Evolutionary conservation across 2,797 vertebrate genomes (phyloP), one percentile per base, ranked within the genome.

Genomic region (Pagetopsis macropterus): DNA sequence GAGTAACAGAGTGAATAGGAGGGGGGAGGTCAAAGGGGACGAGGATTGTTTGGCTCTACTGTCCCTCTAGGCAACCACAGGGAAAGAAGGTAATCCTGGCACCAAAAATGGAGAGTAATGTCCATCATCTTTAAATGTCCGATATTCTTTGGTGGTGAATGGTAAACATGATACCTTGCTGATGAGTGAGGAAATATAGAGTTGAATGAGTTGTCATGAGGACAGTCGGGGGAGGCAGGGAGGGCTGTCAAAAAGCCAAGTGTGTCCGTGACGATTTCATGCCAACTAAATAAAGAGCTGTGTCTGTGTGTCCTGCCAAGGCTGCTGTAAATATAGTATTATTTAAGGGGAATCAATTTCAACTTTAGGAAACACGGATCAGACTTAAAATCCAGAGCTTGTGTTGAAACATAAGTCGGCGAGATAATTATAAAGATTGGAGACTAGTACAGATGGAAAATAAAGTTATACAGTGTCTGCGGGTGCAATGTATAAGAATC

Each of bases 301-400:
- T 79, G 81, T 83, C 85, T 84, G 72, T 71, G 68, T 84, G 90
- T 88, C 46, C 88, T 90, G 89, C 90, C 91, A 91, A 84, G 64
- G 76, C 78, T 55, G 88, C 91, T 90, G 87, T 84, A 91, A 92
- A 93, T 93, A 91, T 79, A 88, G 19, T 75, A 88, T 90, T 84
- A 91, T 89, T 85, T 78, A 91, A 92, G 82, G 63, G 85, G 89
- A 90, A 82, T 93, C 86, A 41, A 77, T 87, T 89, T 85, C 84
- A 83, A 69, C 72, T 87, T 85, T 58, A 72, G 70, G 76, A 87
- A 85, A 78, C 79, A 70, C 3, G 15, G 54, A 63, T 88, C 73
- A 75, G 76, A 61, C n/a, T n/a, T n/a, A n/a, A n/a, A n/a, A n/a
- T n/a, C n/a, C n/a, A n/a, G n/a, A n/a, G n/a, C n/a, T n/a, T n/a